Base-by-base conservation (phyloP, 2,888 invertebrate genomes). In the Rotaria macrura region DNA sequence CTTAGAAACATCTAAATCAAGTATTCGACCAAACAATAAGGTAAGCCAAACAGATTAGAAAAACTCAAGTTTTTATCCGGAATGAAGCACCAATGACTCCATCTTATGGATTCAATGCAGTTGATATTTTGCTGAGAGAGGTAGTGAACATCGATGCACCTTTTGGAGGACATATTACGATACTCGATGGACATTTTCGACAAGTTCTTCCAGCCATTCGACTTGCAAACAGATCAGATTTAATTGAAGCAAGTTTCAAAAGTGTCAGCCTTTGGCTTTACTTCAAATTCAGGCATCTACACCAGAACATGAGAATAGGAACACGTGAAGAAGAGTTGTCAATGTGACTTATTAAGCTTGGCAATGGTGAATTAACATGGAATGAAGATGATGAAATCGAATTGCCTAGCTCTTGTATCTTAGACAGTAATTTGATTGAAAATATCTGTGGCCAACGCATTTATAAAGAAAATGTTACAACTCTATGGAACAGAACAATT, bases 61-160 rank as follows among this genome's bases (percentile, higher is more conserved):
- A 85, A 29, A 38, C 65, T 52, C 23, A 85, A 29, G 57, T 52
- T 25, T 54, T 85, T 83, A 40, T 85, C n/a, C 83, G 85, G 85
- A 83, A 85, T 43, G 85, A 85, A 57, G 83, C 54, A n/a, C 14
- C 85, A 38, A 85, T 85, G 85, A 23, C 83, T 43, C 83, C 83
- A 47, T 83, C 43, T 14, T 83, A 43, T 83, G 83, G 25, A 20
- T n/a, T 83, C 14, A 47, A 83, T 12, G 47, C 47, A 43, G 83
- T 83, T 83, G 83, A 83, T 83, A 40, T 40, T 23, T 40, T 40
- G 23, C 83, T 83, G 25, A 55, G 55, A 55, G 55, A 55, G 14
- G 23, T 55, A 55, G 23, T 55, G 55, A 55, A 55, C 55, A 55
- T 55, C 7, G 23, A 72, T 38, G 79, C 52, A 25, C 83, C 79